Base-by-base conservation (phyloP, 2,113 vertebrate species). In the Xiphorhynchus elegans region DNA sequence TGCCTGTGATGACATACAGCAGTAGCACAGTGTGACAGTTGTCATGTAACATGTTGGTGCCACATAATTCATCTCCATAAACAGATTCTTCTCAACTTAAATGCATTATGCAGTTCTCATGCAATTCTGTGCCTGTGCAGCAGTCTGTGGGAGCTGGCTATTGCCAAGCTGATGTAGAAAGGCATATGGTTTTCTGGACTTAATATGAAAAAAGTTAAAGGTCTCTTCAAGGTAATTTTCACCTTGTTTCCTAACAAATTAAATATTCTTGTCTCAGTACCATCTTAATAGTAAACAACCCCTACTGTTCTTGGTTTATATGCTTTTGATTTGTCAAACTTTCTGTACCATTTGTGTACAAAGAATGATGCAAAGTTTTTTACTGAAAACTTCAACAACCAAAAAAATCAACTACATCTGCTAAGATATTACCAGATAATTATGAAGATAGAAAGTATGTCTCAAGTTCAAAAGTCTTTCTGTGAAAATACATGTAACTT, bases 21-120 rank as follows among this genome's bases (percentile, higher is more conserved):
- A 88, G 42, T 9, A 81, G 55, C 29, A 31, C 0, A 50, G 23
- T 5, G 1, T 14, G 24, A 90, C 28, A 59, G 20, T 3, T 3
- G 15, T 26, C 18, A 31, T 1, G 4, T 44, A 79, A 49, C n/a
- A 44, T 55, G 9, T 13, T 35, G 17, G 23, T 56, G 24, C 10
- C 33, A 60, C 0, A 0, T 17, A 76, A 60, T 9, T 5, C 10
- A 40, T 14, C 16, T 55, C 39, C 11, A 60, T 1, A 69, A 18
- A 70, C 26, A 70, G 40, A 24, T 11, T 88, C 91, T 28, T 58
- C 70, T 14, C 11, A 78, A 74, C 9, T 35, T 47, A 23, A 62
- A 49, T 6, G 15, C 12, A 29, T 31, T 14, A 44, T 12, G n/a
- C 63, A 28, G 12, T n/a, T 88, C 33, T 52, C 20, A 15, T 2